Percentiles rank a stretch among this genome's conserved stretches.
Evolutionary conservation across 2,113 vertebrate genomes (phyloP).

Genomic region (Bos taurus): ARS-UCD2.0 NC_037334.1:84939501-84940000

Average conservation of each 20-base stretch:
- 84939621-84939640: neutral
- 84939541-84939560: too few species aligned
- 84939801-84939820: neutral
- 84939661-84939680: neutral
- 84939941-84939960: neutral
- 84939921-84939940: neutral
- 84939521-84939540: too few species aligned
- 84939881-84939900: neutral
- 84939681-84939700: neutral
- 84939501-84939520: too few species aligned
- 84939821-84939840: neutral
- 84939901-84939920: neutral
- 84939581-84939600: too few species aligned
- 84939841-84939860: neutral
- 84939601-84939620: neutral
- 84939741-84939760: neutral
- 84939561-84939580: too few species aligned
- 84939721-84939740: neutral
- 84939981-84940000: neutral
- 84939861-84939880: neutral
- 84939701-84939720: neutral
- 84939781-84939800: neutral
- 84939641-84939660: neutral
- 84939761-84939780: neutral
- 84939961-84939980: neutral